Evolutionary conservation across 2,113 vertebrate species (phyloP).

Genomic region (Megatriorchis doriae): DNA sequence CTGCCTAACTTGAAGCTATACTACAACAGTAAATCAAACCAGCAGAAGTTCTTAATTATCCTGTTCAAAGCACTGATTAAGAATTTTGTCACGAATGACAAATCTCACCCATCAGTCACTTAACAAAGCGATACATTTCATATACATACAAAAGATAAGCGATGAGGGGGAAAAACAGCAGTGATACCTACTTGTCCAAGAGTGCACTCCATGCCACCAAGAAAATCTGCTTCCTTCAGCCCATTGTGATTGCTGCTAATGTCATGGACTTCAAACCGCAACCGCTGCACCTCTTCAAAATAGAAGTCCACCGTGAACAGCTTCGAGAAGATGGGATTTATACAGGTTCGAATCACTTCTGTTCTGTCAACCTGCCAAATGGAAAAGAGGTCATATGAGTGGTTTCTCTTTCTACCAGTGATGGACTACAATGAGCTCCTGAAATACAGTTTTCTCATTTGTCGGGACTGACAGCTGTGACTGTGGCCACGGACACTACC

Average conservation of each 20-base stretch:
- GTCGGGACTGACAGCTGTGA: neutral
- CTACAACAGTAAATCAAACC: neutral
- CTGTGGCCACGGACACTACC: neutral
- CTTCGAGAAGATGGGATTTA: constrained; percentile 92
- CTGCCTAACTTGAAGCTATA: neutral
- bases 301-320: constrained; percentile 96
- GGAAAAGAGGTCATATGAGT: neutral
- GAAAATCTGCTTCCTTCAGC: constrained; percentile 86
- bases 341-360: constrained; percentile 91
- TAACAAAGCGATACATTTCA: neutral
- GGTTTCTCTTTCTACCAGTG: neutral
- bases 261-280: constrained; percentile 91
- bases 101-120: neutral
- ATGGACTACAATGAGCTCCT: neutral
- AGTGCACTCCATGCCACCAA: constrained; percentile 93
- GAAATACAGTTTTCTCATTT: neutral
- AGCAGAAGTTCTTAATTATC: neutral
- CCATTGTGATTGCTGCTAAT: constrained; percentile 91
- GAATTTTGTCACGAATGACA: neutral
- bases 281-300: constrained; percentile 93
- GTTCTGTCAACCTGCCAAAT: constrained; percentile 90
- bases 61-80: neutral
- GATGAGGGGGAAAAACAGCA: fast-evolving
- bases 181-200: constrained; percentile 84
- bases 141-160: neutral